Evolutionary conservation across 2,888 invertebrate species (phyloP).

Genomic region (Nephrotoma flavescens): DNA sequence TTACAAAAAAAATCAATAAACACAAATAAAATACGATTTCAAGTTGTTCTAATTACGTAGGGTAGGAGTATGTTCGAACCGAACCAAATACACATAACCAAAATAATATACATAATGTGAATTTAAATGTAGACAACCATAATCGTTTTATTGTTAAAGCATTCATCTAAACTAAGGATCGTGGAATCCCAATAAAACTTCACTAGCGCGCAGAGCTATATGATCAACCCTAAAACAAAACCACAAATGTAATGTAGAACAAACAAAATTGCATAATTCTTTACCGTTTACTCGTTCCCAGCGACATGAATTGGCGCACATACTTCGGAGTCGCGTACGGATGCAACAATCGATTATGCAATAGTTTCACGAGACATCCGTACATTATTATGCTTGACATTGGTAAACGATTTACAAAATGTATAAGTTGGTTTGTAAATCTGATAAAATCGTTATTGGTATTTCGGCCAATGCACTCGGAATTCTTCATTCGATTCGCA

Average conservation of each 20-base stretch:
- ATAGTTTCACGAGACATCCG: background rate
- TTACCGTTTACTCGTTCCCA: background rate
- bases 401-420: background rate
- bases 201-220: background rate
- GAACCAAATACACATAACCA: too few relatives aligned
- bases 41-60: too few relatives aligned
- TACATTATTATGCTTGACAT: background rate
- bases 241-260: background rate
- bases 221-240: background rate
- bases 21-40: too few relatives aligned
- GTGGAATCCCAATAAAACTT: background rate
- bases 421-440: background rate
- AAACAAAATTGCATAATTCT: background rate
- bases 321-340: background rate
- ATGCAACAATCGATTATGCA: background rate
- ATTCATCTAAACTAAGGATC: too few relatives aligned
- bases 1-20: too few relatives aligned
- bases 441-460: background rate
- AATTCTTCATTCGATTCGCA: background rate
- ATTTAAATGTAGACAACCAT: too few relatives aligned
- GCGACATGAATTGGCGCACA: background rate
- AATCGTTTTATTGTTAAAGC: too few relatives aligned
- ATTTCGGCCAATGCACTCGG: background rate
- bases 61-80: too few relatives aligned
- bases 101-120: too few relatives aligned